Percentiles rank a stretch among this genome's conserved stretches.
Evolutionary conservation across 2,113 vertebrate species (phyloP).

Genomic region (Toxotes jaculatrix): DNA sequence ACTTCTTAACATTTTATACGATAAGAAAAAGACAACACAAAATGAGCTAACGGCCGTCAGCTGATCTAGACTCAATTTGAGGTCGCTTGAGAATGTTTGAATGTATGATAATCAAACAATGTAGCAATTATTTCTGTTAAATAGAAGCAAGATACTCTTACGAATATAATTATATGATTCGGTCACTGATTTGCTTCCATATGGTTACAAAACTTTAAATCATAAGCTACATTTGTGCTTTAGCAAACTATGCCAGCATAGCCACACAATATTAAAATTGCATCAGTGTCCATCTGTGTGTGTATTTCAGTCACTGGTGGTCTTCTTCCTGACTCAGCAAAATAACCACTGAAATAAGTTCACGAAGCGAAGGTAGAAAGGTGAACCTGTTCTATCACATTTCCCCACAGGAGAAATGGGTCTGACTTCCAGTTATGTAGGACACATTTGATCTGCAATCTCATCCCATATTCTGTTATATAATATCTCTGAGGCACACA

Average conservation of each 20-base stretch:
- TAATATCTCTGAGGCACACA: constrained; percentile 62
- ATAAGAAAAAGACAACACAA: background rate
- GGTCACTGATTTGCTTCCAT: background rate
- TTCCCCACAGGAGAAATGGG: constrained; percentile 41
- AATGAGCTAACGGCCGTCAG: background rate
- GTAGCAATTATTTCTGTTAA: background rate
- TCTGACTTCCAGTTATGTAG: constrained; percentile 49
- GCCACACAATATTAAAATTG: constrained; percentile 16
- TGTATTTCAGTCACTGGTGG: constrained; percentile 24
- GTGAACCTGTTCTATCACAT: constrained; percentile 46
- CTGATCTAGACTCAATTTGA: too few species aligned
- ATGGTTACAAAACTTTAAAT: background rate
- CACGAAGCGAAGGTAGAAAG: constrained; percentile 38
- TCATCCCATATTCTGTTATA: constrained; percentile 72
- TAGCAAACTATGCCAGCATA: background rate
- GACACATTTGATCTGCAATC: constrained; percentile 70
- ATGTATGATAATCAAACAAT: background rate
- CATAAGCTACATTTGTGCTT: background rate
- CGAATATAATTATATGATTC: background rate
- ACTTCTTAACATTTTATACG: background rate
- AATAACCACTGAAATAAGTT: constrained; percentile 47
- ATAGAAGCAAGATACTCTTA: background rate
- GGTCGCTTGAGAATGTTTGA: background rate
- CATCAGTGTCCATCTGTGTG: background rate
- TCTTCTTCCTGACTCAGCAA: constrained; percentile 54